Conservation (phyloP, 30 jellyfish, hydroid and myxozoan genomes). For the Clytia hemisphaerica region DNA sequence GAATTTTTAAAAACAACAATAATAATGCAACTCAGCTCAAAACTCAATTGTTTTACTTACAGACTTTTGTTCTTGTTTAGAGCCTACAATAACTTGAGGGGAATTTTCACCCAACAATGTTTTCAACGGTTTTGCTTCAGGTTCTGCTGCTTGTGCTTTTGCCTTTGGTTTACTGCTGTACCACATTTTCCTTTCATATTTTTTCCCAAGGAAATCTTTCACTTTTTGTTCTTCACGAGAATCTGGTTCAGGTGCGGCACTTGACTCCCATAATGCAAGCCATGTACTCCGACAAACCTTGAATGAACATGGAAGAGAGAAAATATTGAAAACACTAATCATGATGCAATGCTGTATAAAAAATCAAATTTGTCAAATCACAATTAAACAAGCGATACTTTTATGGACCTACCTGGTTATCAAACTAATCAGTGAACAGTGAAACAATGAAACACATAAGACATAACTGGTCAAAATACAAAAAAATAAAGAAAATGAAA, state of each 20-base stretch:
- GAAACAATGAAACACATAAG: too few relatives aligned
- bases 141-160: slow-evolving; percentile 43
- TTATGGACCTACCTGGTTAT: too few relatives aligned
- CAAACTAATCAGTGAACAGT: too few relatives aligned
- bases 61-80: slow-evolving; percentile 24
- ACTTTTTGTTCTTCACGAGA: slow-evolving; percentile 86
- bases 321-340: neutral
- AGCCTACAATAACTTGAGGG: slow-evolving; percentile 21
- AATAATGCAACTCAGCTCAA: too few relatives aligned
- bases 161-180: slow-evolving; percentile 70
- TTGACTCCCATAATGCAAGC: slow-evolving; percentile 87
- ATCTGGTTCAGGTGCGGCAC: slow-evolving; percentile 84
- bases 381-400: too few relatives aligned
- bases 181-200: slow-evolving; percentile 86
- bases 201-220: slow-evolving; percentile 61
- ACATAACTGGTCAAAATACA: too few relatives aligned
- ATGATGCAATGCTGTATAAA: neutral
- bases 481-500: too few relatives aligned
- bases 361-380: neutral
- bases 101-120: slow-evolving; percentile 66
- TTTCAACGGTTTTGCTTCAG: slow-evolving; percentile 84
- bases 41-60: slow-evolving; percentile 32
- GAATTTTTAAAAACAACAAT: too few relatives aligned
- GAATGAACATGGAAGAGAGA: neutral
- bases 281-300: slow-evolving; percentile 80